Percentiles rank a stretch among this genome's conserved stretches.
phyloP scores from a whole-genome alignment of 2,888 invertebrate species.

The Tetranychus piercei region DNA sequence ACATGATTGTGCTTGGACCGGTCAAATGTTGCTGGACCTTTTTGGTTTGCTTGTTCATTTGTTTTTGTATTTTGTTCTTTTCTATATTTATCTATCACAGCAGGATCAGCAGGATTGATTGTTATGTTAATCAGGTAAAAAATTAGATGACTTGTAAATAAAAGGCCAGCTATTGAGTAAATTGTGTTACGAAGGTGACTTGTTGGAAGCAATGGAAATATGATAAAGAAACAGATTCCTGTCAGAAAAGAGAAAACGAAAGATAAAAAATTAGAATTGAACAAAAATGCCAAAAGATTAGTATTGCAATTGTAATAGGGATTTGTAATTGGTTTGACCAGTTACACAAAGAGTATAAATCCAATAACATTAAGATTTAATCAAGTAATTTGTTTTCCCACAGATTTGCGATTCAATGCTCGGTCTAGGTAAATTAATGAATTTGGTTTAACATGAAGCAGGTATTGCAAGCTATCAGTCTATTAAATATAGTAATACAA shows the following conservation, averaged over 20 bases:
- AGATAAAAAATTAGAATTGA: neutral
- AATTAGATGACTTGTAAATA: slow-evolving; percentile 51
- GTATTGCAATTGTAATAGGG: neutral
- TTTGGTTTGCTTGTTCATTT: slow-evolving; percentile 40
- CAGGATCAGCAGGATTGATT: slow-evolving; percentile 68
- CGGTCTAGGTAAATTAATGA: too few species aligned
- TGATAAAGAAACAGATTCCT: slow-evolving; percentile 47
- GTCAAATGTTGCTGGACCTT: slow-evolving; percentile 43
- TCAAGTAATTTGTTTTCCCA: too few species aligned
- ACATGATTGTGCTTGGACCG: slow-evolving; percentile 70
- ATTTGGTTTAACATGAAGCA: too few species aligned
- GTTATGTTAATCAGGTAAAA: slow-evolving; percentile 58
- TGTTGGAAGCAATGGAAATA: slow-evolving; percentile 51
- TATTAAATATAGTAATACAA: neutral
- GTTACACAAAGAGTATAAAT: too few species aligned
- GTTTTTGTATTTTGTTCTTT: slow-evolving; percentile 30
- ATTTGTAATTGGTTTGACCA: neutral
- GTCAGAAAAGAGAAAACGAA: neutral
- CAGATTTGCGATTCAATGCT: too few species aligned
- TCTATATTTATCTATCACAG: slow-evolving; percentile 42
- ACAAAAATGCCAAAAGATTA: neutral
- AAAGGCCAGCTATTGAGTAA: slow-evolving; percentile 39
- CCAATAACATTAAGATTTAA: too few species aligned
- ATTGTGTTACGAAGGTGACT: slow-evolving; percentile 42
- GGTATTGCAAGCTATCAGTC: too few species aligned